These are phyloP conservation scores for Cyanoramphus novaezelandiae DNA, from an alignment of 2,113 vertebrate species.

Conservation along the genomic window DNA sequence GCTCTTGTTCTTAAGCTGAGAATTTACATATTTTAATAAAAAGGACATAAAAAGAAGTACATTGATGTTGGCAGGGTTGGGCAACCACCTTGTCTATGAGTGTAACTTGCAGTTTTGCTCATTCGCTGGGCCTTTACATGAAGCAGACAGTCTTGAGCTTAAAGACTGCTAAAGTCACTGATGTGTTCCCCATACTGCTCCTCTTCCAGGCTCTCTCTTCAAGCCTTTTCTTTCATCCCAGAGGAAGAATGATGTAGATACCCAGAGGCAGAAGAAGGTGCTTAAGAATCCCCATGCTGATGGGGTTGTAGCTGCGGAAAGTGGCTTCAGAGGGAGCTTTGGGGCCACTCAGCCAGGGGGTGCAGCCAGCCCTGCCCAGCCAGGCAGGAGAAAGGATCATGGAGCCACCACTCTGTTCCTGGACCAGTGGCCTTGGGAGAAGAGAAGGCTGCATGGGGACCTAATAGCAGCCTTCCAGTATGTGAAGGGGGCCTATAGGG, in stretches of 20 bases:
- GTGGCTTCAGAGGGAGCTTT: neutral
- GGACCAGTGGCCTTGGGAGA: neutral
- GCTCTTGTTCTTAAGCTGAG: neutral
- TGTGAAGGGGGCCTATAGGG: no score
- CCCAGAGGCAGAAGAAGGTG: neutral
- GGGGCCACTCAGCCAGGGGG: neutral
- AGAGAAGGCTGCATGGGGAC: no score
- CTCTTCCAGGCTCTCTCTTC: neutral
- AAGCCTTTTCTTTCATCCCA: neutral
- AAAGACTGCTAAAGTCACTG: neutral
- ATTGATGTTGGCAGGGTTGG: neutral
- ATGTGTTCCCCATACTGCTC: neutral
- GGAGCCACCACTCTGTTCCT: neutral
- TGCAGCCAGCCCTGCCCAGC: neutral
- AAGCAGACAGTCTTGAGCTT: neutral
- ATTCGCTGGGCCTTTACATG: neutral
- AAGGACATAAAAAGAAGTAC: neutral
- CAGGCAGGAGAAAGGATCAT: neutral
- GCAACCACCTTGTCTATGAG: neutral
- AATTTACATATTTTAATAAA: neutral
- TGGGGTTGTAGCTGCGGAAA: neutral
- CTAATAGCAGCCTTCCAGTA: no score
- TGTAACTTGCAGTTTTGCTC: neutral
- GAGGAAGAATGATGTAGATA: neutral
- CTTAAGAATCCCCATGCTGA: neutral